A percentile compares a stretch with the other conserved stretches of the same genome.
Conservation (phyloP, 2,888 invertebrate genomes). For the Drosophila parthenogenetica region DNA sequence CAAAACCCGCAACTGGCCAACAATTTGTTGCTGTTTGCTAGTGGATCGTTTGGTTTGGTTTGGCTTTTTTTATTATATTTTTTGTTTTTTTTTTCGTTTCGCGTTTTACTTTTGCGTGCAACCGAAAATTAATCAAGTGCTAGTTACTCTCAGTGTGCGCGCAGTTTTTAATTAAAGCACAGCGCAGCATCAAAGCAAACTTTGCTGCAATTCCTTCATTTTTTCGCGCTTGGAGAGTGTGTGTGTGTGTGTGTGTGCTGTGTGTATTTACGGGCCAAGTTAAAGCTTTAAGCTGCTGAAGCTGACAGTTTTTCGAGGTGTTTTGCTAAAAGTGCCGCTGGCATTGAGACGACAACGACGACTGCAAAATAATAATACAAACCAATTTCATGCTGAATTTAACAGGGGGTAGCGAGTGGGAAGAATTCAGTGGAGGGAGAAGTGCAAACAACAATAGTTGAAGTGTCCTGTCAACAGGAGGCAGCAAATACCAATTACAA, state of each 20-base stretch:
- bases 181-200: constrained; percentile 74
- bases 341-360: constrained; percentile 50
- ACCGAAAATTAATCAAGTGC: constrained; percentile 81
- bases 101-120: constrained; percentile 77
- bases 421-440: neutral
- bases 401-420: constrained; percentile 54
- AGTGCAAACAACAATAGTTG: constrained; percentile 81
- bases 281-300: constrained; percentile 44
- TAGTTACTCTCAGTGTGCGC: constrained; percentile 73
- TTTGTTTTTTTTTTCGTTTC: constrained; percentile 31
- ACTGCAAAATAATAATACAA: constrained; percentile 80
- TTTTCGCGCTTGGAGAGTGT: constrained; percentile 1
- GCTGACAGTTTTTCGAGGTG: constrained; percentile 63
- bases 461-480: constrained; percentile 83
- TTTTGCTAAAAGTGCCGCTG: constrained; percentile 53
- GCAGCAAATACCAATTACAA: constrained; percentile 46
- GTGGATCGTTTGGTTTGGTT: constrained; percentile 38
- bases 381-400: constrained; percentile 84
- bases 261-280: neutral
- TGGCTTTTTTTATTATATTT: constrained; percentile 9
- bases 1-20: constrained; percentile 53
- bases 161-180: constrained; percentile 77
- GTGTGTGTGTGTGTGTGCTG: constrained; percentile 5
- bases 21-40: constrained; percentile 61
- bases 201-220: constrained; percentile 16